Evolutionary conservation across 2,797 vertebrate genomes (phyloP).

Genomic region (Triplophysa bombifrons): DNA sequence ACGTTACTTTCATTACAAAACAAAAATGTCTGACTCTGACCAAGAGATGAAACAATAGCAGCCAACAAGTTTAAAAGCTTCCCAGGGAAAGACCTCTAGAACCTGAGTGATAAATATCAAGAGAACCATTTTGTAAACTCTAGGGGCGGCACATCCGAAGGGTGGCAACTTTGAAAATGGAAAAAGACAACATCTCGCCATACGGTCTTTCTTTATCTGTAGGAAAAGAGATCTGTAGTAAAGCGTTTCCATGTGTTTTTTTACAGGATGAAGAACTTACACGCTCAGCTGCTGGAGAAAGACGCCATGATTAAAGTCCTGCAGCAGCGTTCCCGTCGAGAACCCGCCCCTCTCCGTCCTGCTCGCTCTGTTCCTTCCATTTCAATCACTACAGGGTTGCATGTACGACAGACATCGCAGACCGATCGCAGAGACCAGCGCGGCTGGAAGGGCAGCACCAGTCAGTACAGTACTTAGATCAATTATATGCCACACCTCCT

Average conservation of each 20-base stretch:
- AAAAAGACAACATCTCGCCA: no score
- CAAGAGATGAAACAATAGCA: no score
- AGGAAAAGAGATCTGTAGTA: neutral
- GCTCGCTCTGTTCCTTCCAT: constrained; percentile 84
- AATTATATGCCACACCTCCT: no score
- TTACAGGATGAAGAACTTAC: constrained; percentile 85
- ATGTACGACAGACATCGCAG: constrained; percentile 81
- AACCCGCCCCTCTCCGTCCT: constrained; percentile 75
- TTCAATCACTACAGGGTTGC: constrained; percentile 66
- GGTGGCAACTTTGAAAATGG: no score
- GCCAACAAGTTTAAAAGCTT: no score
- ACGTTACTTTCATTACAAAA: no score
- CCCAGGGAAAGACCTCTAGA: no score
- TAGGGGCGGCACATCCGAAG: no score
- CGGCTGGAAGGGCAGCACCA: constrained; percentile 79
- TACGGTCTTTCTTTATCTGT: neutral
- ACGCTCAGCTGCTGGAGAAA: constrained; percentile 88
- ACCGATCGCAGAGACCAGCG: constrained; percentile 81
- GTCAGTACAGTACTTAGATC: constrained; percentile 62
- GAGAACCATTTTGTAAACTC: no score
- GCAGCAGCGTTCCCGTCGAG: constrained; percentile 80
- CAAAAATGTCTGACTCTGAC: no score
- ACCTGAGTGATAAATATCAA: no score
- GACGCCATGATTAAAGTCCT: constrained; percentile 89
- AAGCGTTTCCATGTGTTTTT: neutral